These are phyloP conservation scores for Maniola jurtina DNA, from an alignment of 1,140 invertebrate genomes.

Conservation along the genomic window DNA sequence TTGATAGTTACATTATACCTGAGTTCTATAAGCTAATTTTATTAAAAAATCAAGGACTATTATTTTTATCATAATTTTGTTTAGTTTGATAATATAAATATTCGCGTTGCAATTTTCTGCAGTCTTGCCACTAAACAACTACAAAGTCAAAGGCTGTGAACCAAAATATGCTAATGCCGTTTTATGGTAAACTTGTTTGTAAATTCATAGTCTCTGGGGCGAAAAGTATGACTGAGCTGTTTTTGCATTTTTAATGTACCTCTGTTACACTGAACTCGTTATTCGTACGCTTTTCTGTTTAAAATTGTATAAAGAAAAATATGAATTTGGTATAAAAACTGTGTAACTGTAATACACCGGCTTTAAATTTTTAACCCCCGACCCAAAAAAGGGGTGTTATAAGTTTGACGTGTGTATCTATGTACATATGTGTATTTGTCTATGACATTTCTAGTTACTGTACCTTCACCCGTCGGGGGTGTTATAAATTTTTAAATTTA, in stretches of 20 bases:
- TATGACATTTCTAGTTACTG: too few relatives aligned
- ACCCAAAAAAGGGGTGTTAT: too few relatives aligned
- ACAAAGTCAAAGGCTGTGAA: conserved; percentile 1
- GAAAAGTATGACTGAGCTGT: background rate
- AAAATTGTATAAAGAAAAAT: background rate
- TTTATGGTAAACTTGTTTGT: background rate
- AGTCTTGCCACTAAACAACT: background rate
- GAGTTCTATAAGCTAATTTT: too few relatives aligned
- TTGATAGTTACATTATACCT: too few relatives aligned
- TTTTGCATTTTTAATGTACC: background rate
- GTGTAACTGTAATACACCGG: too few relatives aligned
- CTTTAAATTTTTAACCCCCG: too few relatives aligned
- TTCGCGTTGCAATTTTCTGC: background rate
- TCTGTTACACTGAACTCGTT: conserved; percentile 10
- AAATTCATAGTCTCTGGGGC: conserved; percentile 1
- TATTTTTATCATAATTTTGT: background rate
- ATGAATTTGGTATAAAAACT: too few relatives aligned
- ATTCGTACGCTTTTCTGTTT: background rate
- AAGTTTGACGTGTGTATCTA: too few relatives aligned
- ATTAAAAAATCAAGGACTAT: too few relatives aligned
- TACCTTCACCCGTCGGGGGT: too few relatives aligned
- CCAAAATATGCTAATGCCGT: background rate
- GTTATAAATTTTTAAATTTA: too few relatives aligned
- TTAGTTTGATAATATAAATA: background rate
- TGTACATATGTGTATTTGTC: too few relatives aligned